Evolutionary conservation across 2,888 invertebrate species (phyloP), one percentile per base, ranked within the genome.

Genomic region (Euzetes globulus): DNA sequence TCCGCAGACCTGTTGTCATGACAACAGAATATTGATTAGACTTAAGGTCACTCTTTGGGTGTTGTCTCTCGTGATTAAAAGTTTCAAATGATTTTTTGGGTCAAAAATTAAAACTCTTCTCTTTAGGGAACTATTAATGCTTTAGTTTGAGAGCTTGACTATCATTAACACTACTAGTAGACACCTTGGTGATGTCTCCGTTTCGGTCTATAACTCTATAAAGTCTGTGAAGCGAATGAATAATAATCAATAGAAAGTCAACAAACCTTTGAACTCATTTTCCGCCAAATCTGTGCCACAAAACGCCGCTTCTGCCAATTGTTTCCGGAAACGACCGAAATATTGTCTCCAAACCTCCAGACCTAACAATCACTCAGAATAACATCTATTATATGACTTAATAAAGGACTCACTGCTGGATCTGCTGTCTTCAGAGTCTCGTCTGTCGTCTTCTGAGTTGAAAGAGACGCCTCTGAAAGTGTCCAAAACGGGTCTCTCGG

Each of bases 341-440:
- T 75, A 75, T 19, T 75, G 55, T 41, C 73, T 41, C 75, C 75
- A 75, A 4, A 58, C 41, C 19, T 73, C 75, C 3, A 73, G 33
- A 37, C 71, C 73, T 75, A 9, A 45, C 22, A 22, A 25, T 6
- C 6, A 25, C 4, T 25, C 9, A 17, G 22, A 55, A 55, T 9
- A 15, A 29, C 29, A 60, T 2, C 1, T 15, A 29, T 22, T 55
- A 17, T 27, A 27, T 27, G n/a, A n/a, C 55, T 22, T 55, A 25
- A 22, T 9, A 22, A 55, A 25, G 6, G 27, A 55, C 17, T 63
- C 13, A 65, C 37, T 65, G 1, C 37, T n/a, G 4, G 37, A 33
- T 13, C 65, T 19, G 41, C 65, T 65, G 15, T 41, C 37, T 9
- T 41, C 41, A 65, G n/a, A 17, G 11, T 15, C 17, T 9, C 37